A percentile compares a stretch with the other conserved stretches of the same genome.
phyloP scores from a whole-genome alignment of 2,113 vertebrate species.

The Podarcis raffonei region DNA sequence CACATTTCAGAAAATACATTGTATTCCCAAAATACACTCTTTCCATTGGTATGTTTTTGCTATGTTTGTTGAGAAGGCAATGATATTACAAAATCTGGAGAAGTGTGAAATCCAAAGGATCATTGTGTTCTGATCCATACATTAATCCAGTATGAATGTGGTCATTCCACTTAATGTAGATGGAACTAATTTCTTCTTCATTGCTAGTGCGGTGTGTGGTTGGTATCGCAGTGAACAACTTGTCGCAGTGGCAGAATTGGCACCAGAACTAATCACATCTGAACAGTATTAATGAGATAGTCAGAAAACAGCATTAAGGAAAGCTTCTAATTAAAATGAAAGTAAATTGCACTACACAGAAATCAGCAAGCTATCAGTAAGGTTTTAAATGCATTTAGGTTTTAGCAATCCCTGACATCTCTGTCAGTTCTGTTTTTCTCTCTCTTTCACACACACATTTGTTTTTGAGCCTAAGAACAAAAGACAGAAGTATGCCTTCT shows the following conservation, averaged over 20 bases:
- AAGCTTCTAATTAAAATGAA: background rate
- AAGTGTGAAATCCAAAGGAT: too few species aligned
- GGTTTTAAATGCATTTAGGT: background rate
- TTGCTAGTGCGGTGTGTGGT: background rate
- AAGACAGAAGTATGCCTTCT: background rate
- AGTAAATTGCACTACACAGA: background rate
- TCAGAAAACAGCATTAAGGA: background rate
- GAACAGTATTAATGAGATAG: background rate
- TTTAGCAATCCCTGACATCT: fast-evolving
- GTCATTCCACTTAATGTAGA: too few species aligned
- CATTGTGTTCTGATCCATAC: too few species aligned
- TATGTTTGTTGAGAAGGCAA: too few species aligned
- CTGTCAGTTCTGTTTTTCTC: fast-evolving
- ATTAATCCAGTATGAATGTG: too few species aligned
- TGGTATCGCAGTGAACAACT: background rate
- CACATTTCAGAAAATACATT: too few species aligned
- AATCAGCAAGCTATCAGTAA: background rate
- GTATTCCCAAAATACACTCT: too few species aligned
- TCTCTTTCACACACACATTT: fast-evolving
- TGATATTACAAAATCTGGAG: too few species aligned
- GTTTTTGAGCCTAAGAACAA: fast-evolving
- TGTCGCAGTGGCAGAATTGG: background rate
- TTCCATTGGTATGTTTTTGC: too few species aligned
- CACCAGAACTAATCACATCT: fast-evolving
- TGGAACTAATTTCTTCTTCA: too few species aligned